phyloP scores from a whole-genome alignment of 1,140 invertebrate genomes.

The Gonatopus flavifemur region DNA sequence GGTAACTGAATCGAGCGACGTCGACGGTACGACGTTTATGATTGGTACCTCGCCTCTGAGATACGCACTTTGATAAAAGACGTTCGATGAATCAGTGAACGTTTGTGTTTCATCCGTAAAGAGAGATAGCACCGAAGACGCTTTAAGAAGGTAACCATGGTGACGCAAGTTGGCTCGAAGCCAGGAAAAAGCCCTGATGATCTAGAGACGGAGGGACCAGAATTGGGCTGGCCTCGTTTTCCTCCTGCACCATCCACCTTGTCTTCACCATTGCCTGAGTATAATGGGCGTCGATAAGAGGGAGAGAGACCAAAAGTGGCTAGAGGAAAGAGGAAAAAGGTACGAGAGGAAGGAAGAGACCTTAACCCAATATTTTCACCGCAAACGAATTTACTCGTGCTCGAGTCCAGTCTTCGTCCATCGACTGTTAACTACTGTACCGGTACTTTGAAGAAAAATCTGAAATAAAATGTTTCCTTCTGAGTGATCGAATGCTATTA shows the following conservation, averaged over 20 bases:
- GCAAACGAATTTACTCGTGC: slow-evolving; percentile 17
- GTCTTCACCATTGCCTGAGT: slow-evolving; percentile 11
- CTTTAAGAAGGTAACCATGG: slow-evolving; percentile 50
- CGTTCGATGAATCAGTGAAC: slow-evolving; percentile 38
- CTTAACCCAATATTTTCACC: slow-evolving; percentile 33
- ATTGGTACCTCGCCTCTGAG: too few species aligned
- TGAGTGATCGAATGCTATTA: too few species aligned
- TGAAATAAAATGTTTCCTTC: too few species aligned
- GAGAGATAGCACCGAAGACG: slow-evolving; percentile 11
- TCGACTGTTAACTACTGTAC: too few species aligned
- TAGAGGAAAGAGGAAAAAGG: background rate
- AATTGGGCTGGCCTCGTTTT: slow-evolving; percentile 42
- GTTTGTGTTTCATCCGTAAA: slow-evolving; percentile 31
- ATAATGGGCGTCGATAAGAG: slow-evolving; percentile 13
- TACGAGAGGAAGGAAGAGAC: slow-evolving; percentile 14
- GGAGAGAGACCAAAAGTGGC: background rate
- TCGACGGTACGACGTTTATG: too few species aligned
- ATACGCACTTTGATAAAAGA: too few species aligned
- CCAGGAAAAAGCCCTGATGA: slow-evolving; percentile 48
- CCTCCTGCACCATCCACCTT: slow-evolving; percentile 33
- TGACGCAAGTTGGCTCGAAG: slow-evolving; percentile 44
- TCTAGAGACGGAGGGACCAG: slow-evolving; percentile 30
- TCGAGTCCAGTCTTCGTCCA: background rate
- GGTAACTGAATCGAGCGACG: too few species aligned
- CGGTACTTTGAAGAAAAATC: too few species aligned